Evolutionary conservation across 1,140 invertebrate genomes (phyloP).

Genomic region (Maconellicoccus hirsutus): DNA sequence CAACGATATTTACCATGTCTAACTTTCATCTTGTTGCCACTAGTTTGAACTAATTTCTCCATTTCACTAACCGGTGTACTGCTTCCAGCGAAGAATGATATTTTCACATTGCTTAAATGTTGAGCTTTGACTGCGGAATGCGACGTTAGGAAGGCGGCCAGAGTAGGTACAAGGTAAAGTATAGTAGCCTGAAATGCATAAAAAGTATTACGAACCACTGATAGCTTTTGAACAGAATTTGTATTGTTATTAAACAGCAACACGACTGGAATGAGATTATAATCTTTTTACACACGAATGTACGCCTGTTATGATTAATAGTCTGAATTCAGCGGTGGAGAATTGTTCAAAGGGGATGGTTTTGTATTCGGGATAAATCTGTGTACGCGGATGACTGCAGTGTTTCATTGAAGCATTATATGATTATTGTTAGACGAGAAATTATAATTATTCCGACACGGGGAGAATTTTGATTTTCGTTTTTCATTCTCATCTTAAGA

Average conservation of each 20-base stretch:
- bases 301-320: neutral
- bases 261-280: neutral
- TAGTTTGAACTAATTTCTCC: slow-evolving; percentile 32
- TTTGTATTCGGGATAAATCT: neutral
- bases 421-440: neutral
- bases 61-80: slow-evolving; percentile 49
- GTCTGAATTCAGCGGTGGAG: neutral
- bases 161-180: slow-evolving; percentile 44
- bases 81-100: slow-evolving; percentile 55
- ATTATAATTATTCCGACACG: neutral
- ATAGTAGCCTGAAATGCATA: slow-evolving; percentile 36
- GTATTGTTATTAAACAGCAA: neutral
- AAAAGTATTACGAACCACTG: slow-evolving; percentile 23
- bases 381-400: neutral
- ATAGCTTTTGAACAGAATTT: neutral
- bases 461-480: too few species aligned
- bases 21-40: neutral
- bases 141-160: slow-evolving; percentile 53
- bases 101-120: slow-evolving; percentile 42
- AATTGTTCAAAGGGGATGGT: too few species aligned
- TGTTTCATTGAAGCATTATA: slow-evolving; percentile 1
- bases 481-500: too few species aligned
- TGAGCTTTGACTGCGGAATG: slow-evolving; percentile 45
- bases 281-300: slow-evolving; percentile 9
- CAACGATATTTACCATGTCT: slow-evolving; percentile 7